These are phyloP conservation scores for Phalanger gymnotis DNA, from an alignment of 2,797 vertebrate genomes.

Conservation along the genomic window DNA sequence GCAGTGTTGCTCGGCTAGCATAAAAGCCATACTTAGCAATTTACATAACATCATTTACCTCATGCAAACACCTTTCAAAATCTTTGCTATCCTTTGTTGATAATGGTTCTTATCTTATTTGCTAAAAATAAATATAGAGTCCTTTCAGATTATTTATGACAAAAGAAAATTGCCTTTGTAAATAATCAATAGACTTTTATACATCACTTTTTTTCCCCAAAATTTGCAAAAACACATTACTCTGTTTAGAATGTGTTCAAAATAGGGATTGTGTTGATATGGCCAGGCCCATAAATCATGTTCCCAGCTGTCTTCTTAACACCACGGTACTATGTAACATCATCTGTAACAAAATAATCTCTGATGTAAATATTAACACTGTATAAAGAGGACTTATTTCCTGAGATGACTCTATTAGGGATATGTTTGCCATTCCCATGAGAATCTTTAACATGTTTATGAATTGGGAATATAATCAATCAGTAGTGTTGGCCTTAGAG, in stretches of 20 bases:
- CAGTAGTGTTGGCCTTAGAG: not conserved
- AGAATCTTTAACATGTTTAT: conserved; percentile 35
- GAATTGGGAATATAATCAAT: conserved; percentile 47
- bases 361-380: conserved; percentile 49
- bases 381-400: conserved; percentile 59
- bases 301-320: not conserved
- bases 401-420: conserved; percentile 68
- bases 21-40: conserved; percentile 15
- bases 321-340: not conserved
- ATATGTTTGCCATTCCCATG: conserved; percentile 28
- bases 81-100: conserved; percentile 35
- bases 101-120: conserved; percentile 18
- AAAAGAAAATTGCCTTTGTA: conserved; percentile 43
- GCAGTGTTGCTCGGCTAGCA: not conserved
- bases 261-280: not conserved
- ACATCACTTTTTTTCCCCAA: conserved; percentile 4
- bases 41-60: conserved; percentile 43
- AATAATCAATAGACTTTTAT: conserved; percentile 14
- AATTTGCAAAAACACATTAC: conserved; percentile 24
- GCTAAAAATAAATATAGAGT: not conserved
- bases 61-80: conserved; percentile 43
- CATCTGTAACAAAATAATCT: conserved; percentile 54
- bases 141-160: conserved; percentile 45
- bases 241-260: conserved; percentile 9
- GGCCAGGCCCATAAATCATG: not conserved